These are phyloP conservation scores for Mesorhabditis spiculigera DNA, from an alignment of 2,888 invertebrate species.

Conservation along the genomic window DNA sequence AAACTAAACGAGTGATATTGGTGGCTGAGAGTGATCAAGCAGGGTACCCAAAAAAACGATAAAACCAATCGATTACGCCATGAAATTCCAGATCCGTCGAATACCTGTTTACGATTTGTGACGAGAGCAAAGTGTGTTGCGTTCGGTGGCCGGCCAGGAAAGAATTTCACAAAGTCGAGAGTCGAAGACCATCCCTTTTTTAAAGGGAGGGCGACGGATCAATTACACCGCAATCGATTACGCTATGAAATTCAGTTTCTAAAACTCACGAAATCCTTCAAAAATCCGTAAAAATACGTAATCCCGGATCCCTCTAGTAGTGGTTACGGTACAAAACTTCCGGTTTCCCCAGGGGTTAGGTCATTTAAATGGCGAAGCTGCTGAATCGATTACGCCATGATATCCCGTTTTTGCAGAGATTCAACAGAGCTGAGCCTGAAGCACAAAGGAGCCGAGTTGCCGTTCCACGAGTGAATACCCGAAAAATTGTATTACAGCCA, in stretches of 20 bases:
- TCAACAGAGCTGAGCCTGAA: background rate
- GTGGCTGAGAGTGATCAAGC: constrained; percentile 48
- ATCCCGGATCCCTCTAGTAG: too few species aligned
- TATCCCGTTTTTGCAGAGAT: background rate
- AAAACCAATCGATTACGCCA: background rate
- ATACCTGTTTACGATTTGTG: constrained; percentile 56
- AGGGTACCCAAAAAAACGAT: constrained; percentile 16
- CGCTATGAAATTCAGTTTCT: too few species aligned
- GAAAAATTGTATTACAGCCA: too few species aligned
- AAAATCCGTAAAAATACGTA: too few species aligned
- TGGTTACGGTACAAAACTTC: too few species aligned
- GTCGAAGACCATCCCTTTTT: constrained; percentile 13
- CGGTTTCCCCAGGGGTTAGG: too few species aligned
- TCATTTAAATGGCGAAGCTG: too few species aligned
- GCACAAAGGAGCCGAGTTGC: background rate
- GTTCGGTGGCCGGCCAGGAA: constrained; percentile 59
- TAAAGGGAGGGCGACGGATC: too few species aligned
- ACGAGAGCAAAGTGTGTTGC: constrained; percentile 60
- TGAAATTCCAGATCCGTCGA: constrained; percentile 39
- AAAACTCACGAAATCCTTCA: too few species aligned
- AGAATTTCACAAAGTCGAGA: constrained; percentile 61
- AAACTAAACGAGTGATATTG: constrained; percentile 21
- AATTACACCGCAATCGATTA: too few species aligned
- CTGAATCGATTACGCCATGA: too few species aligned
- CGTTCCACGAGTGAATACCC: background rate